Percentiles rank a stretch among this genome's conserved stretches.
Conservation (phyloP, 2,113 vertebrate genomes). For the Micronycteris hirsuta region DNA sequence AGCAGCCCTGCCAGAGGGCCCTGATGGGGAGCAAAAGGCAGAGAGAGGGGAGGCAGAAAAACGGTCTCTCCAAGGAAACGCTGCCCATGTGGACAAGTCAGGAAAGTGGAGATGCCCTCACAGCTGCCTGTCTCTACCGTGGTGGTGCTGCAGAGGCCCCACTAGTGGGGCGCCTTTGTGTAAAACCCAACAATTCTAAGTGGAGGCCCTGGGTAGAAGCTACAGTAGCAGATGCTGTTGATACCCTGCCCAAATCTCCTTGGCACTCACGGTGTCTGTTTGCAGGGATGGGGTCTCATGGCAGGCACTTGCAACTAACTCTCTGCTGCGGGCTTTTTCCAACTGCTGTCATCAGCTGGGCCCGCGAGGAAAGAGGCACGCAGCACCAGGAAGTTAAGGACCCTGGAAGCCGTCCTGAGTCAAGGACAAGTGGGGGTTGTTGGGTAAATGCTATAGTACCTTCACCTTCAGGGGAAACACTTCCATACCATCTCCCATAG, state of each 20-base stretch:
- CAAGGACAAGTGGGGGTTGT: too few species aligned
- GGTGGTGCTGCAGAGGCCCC: rapidly evolving
- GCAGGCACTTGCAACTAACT: neutral
- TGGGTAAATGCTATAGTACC: neutral
- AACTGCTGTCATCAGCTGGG: neutral
- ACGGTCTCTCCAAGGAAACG: neutral
- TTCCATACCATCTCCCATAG: neutral
- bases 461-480: too few species aligned
- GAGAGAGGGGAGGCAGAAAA: neutral
- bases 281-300: neutral
- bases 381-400: neutral
- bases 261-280: neutral
- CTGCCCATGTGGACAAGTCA: neutral
- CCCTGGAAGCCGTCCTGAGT: neutral
- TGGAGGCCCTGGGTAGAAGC: neutral
- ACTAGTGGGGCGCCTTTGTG: rapidly evolving
- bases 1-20: neutral
- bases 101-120: neutral
- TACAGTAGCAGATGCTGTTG: neutral
- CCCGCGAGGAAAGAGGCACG: neutral
- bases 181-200: neutral
- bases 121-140: too few species aligned
- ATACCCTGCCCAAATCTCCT: too few species aligned
- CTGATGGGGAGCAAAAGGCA: neutral
- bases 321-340: neutral